These are phyloP conservation scores for Drosophila buzzatii DNA, from an alignment of 2,888 invertebrate genomes.

Conservation along the genomic window DNA sequence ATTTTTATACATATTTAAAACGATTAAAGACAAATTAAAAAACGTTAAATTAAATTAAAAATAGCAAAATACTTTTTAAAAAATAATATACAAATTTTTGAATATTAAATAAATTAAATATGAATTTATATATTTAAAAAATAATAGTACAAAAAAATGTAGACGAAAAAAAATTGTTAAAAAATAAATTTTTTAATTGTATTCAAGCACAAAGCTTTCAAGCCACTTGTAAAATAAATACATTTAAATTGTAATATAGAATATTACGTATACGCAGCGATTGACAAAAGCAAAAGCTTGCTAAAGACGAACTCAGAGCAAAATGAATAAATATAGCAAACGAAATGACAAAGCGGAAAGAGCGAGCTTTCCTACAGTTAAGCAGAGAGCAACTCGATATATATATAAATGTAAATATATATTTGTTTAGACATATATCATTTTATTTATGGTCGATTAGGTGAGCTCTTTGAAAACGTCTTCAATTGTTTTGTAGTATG, in stretches of 20 bases:
- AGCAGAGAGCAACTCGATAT: not conserved
- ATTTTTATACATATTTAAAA: constrained; percentile 11
- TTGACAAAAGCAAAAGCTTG: constrained; percentile 46
- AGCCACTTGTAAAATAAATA: constrained; percentile 19
- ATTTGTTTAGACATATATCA: not conserved
- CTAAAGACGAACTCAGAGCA: constrained; percentile 12
- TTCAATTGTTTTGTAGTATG: constrained; percentile 22
- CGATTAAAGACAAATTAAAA: constrained; percentile 25
- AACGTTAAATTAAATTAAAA: not conserved
- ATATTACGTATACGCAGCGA: constrained; percentile 72
- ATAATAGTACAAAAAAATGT: too few relatives aligned
- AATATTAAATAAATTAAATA: not conserved
- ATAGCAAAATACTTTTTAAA: not conserved
- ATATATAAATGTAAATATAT: not conserved
- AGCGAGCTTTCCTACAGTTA: constrained; percentile 33
- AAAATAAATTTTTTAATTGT: not conserved
- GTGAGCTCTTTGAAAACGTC: constrained; percentile 5
- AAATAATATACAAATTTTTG: not conserved
- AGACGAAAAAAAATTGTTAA: not conserved
- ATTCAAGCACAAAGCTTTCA: not conserved
- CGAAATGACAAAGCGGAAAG: constrained; percentile 24
- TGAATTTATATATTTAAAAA: not conserved
- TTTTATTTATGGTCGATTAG: constrained; percentile 5
- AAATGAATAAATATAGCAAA: constrained; percentile 39
- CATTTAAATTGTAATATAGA: constrained; percentile 17